Evolutionary conservation across 2,113 vertebrate species (phyloP).

Genomic region (Megalops atlanticus): DNA sequence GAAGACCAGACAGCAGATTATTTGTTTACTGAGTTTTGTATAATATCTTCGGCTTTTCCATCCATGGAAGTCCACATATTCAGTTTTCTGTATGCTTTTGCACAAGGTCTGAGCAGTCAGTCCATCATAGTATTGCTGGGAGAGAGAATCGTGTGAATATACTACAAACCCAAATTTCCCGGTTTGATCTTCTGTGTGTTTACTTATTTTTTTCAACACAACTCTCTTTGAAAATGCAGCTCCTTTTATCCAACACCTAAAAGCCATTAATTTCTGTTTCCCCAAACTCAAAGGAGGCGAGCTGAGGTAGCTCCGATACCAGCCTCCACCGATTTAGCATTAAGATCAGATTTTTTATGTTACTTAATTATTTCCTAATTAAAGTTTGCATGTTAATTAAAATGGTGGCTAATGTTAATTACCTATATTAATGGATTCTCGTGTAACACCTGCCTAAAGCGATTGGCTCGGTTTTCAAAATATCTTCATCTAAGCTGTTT

Average conservation of each 20-base stretch:
- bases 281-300: conserved; percentile 34
- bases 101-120: conserved; percentile 35
- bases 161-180: conserved; percentile 29
- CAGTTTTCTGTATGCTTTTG: conserved; percentile 23
- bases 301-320: conserved; percentile 34
- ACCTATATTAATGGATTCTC: conserved; percentile 96
- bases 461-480: conserved; percentile 91
- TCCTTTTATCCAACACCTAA: conserved; percentile 42
- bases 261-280: conserved; percentile 33
- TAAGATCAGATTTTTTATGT: conserved; percentile 90
- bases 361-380: conserved; percentile 95
- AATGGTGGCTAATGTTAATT: conserved; percentile 97
- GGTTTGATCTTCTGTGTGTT: conserved; percentile 36
- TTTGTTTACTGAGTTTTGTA: too few relatives aligned
- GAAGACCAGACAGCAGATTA: too few relatives aligned
- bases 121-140: conserved; percentile 20
- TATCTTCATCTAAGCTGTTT: conserved; percentile 88
- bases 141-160: conserved; percentile 27
- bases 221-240: conserved; percentile 50
- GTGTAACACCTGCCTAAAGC: conserved; percentile 94
- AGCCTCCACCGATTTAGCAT: conserved; percentile 59
- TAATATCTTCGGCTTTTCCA: too few relatives aligned
- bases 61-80: too few relatives aligned
- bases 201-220: conserved; percentile 33
- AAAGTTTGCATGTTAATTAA: conserved; percentile 98